Conservation (phyloP, 2,888 invertebrate genomes). For the Lithophane leautieri region DNA sequence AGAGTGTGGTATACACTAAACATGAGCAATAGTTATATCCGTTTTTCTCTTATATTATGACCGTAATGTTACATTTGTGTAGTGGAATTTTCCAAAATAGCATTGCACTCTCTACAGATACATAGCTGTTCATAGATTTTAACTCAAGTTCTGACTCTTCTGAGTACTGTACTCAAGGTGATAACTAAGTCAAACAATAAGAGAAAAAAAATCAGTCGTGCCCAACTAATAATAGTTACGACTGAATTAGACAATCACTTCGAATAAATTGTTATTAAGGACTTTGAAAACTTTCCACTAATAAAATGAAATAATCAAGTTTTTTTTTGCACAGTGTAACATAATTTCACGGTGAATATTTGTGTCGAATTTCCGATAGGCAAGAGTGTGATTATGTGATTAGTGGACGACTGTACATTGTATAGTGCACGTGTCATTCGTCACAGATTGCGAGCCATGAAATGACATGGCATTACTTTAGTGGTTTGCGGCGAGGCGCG, state of each 20-base stretch:
- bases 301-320: conserved; percentile 23
- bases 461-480: conserved; percentile 81
- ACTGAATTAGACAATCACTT: conserved; percentile 23
- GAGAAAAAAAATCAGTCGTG: too few species aligned
- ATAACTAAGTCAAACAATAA: background rate
- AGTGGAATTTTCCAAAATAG: conserved; percentile 3
- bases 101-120: background rate
- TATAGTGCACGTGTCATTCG: conserved; percentile 78
- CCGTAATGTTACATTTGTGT: background rate
- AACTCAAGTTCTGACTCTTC: background rate
- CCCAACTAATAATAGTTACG: background rate
- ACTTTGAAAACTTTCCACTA: conserved; percentile 3
- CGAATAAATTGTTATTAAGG: background rate
- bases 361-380: conserved; percentile 26
- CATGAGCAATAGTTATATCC: background rate
- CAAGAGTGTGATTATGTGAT: conserved; percentile 52
- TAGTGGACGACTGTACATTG: conserved; percentile 49
- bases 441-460: conserved; percentile 82
- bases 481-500: conserved; percentile 80
- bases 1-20: conserved; percentile 23
- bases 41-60: too few species aligned
- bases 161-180: too few species aligned
- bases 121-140: background rate
- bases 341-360: conserved; percentile 13
- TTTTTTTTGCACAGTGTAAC: background rate